These are phyloP conservation scores for Drosophila mayri DNA, from an alignment of 1,140 invertebrate genomes.

Conservation along the genomic window DNA sequence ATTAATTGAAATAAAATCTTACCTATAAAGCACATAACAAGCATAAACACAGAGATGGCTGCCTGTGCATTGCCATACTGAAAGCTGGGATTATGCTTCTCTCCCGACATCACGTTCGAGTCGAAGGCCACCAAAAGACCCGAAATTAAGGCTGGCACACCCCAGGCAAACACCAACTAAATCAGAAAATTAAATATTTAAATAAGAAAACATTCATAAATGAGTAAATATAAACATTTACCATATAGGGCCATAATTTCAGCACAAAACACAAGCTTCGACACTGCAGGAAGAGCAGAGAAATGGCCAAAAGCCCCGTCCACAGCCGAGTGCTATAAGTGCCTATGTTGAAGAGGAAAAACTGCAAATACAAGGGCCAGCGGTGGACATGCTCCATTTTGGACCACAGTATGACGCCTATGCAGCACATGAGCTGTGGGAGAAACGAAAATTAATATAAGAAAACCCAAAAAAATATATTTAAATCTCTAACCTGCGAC, in stretches of 20 bases:
- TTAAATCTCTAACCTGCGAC: no score
- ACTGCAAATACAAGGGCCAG: slow-evolving; percentile 89
- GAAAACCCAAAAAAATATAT: no score
- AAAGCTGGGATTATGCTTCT: slow-evolving; percentile 91
- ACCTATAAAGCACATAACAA: slow-evolving; percentile 90
- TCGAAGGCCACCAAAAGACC: slow-evolving; percentile 86
- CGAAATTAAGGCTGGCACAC: slow-evolving; percentile 86
- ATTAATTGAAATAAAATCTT: slow-evolving; percentile 8
- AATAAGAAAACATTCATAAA: not conserved
- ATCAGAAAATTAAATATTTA: slow-evolving; percentile 60
- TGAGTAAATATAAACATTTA: slow-evolving; percentile 4
- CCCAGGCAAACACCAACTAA: slow-evolving; percentile 91
- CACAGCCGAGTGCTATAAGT: slow-evolving; percentile 92
- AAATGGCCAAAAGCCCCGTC: slow-evolving; percentile 92
- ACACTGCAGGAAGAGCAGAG: slow-evolving; percentile 92
- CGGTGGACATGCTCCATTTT: slow-evolving; percentile 85
- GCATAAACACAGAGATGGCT: slow-evolving; percentile 88
- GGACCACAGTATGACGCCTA: slow-evolving; percentile 90
- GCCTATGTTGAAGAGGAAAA: slow-evolving; percentile 90
- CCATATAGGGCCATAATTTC: slow-evolving; percentile 88
- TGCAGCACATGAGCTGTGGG: slow-evolving; percentile 86
- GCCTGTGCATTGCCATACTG: slow-evolving; percentile 91
- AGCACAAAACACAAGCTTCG: slow-evolving; percentile 92
- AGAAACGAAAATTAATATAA: not conserved
- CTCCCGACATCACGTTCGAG: slow-evolving; percentile 85